Conservation (phyloP, 2,797 vertebrate genomes). For the Eleutherodactylus coqui region DNA sequence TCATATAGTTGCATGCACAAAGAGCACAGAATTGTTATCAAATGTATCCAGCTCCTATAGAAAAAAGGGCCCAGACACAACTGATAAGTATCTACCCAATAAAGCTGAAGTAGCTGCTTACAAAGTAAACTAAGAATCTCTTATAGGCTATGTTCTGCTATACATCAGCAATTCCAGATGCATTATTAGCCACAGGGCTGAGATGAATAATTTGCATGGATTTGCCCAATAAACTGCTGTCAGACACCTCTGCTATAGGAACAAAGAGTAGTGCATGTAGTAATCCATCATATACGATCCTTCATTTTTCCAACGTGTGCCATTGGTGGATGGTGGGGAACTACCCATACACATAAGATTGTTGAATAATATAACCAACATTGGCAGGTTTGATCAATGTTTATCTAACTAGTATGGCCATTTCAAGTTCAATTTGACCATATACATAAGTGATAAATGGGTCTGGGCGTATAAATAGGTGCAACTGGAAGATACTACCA, state of each 20-base stretch:
- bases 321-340: neutral
- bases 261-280: too few species aligned
- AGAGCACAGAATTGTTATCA: too few species aligned
- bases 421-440: too few species aligned
- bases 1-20: too few species aligned
- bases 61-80: too few species aligned
- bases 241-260: neutral
- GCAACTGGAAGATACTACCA: neutral
- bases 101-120: neutral
- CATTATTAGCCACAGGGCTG: neutral
- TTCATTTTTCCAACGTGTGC: too few species aligned
- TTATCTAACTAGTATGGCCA: neutral
- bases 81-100: too few species aligned
- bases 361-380: neutral
- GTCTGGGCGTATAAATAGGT: neutral
- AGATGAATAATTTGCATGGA: neutral
- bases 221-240: neutral
- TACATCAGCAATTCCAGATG: neutral
- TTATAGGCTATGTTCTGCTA: too few species aligned
- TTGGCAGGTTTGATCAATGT: neutral
- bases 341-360: neutral
- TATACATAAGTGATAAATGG: neutral
- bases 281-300: neutral
- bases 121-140: too few species aligned
- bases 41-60: too few species aligned